A percentile compares a stretch with the other conserved stretches of the same genome.
These are phyloP conservation scores for Trialeurodes vaporariorum DNA, from an alignment of 1,140 invertebrate genomes.

Conservation along the genomic window DNA sequence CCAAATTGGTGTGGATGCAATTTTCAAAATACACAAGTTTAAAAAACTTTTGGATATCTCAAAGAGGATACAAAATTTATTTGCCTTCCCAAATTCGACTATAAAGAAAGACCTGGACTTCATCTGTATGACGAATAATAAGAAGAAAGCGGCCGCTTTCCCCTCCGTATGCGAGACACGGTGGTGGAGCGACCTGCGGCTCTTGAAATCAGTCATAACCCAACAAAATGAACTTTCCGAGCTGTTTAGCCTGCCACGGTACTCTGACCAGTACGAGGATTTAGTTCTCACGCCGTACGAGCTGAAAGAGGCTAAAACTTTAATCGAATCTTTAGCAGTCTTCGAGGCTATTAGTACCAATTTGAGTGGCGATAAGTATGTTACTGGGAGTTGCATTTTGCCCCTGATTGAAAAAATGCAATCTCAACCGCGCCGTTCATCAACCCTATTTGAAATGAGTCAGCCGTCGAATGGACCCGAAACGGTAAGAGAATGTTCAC, in stretches of 20 bases:
- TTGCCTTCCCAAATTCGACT: not conserved
- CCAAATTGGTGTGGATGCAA: not conserved
- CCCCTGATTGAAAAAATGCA: too few relatives aligned
- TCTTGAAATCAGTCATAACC: not conserved
- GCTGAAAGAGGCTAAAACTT: not conserved
- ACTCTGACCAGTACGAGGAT: not conserved
- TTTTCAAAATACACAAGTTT: not conserved
- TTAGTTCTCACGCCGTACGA: not conserved
- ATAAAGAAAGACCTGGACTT: not conserved
- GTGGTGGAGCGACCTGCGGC: not conserved
- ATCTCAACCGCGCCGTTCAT: too few relatives aligned
- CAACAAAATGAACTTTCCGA: not conserved
- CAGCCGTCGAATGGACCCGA: not conserved
- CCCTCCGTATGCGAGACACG: not conserved
- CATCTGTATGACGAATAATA: not conserved
- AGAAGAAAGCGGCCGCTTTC: not conserved
- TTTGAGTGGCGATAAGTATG: not conserved
- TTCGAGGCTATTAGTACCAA: not conserved
- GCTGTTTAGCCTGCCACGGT: not conserved
- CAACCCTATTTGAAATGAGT: not conserved
- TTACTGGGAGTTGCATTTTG: not conserved
- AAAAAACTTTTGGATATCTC: too few relatives aligned
- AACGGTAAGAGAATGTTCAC: not conserved
- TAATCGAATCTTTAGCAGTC: not conserved
- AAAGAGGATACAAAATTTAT: not conserved